Evolutionary conservation across 2,113 vertebrate species (phyloP), one percentile per base, ranked within the genome.

Genomic region (Laticauda laticaudata): DNA sequence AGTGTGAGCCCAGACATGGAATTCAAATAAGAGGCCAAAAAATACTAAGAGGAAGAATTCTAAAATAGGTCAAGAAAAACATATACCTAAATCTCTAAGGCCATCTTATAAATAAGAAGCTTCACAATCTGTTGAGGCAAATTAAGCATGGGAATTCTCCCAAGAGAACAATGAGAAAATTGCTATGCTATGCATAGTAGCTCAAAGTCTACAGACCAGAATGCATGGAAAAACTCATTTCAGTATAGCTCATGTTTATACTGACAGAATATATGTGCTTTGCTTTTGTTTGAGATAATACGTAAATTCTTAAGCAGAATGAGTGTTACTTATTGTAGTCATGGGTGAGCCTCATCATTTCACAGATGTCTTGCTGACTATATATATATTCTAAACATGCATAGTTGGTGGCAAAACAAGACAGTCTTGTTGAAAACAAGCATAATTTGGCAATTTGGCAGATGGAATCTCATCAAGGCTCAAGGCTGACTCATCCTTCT

Each of bases 271-370:
- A 92, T 75, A 53, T 24, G 21, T 90, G 43, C 64, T 86, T 86
- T 90, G 54, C 43, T 92, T 92, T 92, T 90, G 88, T 90, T 92
- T 90, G 54, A 92, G 15, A 90, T 14, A 23, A 39, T 92, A 86
- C 10, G 29, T 90, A 92, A 90, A 92, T 75, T 59, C 48, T n/a
- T 57, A 75, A 85, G 85, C 34, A 45, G n/a, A 55, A 89, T 92
- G 90, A 90, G 48, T 56, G 48, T 90, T 86, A 89, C 88, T 92
- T 89, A 57, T 39, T 45, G 39, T 14, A 89, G 45, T 86, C 20
- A 51, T 2, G 5, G 24, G 20, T n/a, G 43, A 54, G 39, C 48
- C 39, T 85, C 88, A 51, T 14, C 51, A 39, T 86, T 92, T 57
- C 26, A 43, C 39, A 48, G 54, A 81, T 51, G 20, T n/a, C 21